These are phyloP conservation scores for Agelastica alni DNA, from an alignment of 2,888 invertebrate species.

Conservation along the genomic window DNA sequence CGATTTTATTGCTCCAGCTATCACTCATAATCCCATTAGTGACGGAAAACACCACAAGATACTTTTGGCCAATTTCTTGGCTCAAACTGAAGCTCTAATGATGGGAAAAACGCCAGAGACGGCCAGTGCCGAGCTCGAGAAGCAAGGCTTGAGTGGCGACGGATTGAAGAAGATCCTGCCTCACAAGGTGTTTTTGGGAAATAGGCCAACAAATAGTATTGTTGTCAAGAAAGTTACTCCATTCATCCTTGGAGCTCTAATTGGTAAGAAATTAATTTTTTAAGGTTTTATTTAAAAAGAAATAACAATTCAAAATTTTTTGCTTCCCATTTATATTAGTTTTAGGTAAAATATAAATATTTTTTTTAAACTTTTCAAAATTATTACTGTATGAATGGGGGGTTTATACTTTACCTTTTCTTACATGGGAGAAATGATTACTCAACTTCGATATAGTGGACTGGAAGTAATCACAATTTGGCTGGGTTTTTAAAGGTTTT, in stretches of 20 bases:
- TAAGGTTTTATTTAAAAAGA: neutral
- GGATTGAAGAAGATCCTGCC: conserved; percentile 81
- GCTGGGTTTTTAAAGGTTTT: too few species aligned
- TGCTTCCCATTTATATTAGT: neutral
- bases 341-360: too few species aligned
- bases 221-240: conserved; percentile 90
- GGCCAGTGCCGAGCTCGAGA: conserved; percentile 79
- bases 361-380: too few species aligned
- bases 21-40: conserved; percentile 85
- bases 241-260: conserved; percentile 88
- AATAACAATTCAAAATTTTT: neutral
- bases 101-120: conserved; percentile 60
- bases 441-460: too few species aligned
- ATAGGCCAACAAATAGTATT: conserved; percentile 96
- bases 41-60: conserved; percentile 90
- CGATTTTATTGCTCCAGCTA: conserved; percentile 94
- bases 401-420: too few species aligned
- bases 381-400: too few species aligned
- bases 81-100: conserved; percentile 99
- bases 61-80: conserved; percentile 93
- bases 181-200: conserved; percentile 96
- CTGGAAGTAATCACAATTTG: too few species aligned
- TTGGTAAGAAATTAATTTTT: conserved; percentile 66
- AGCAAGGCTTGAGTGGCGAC: conserved; percentile 74
- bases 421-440: too few species aligned